Evolutionary conservation across 2,113 vertebrate genomes (phyloP), one percentile per base, ranked within the genome.

Genomic region (Puffinus mauretanicus): DNA sequence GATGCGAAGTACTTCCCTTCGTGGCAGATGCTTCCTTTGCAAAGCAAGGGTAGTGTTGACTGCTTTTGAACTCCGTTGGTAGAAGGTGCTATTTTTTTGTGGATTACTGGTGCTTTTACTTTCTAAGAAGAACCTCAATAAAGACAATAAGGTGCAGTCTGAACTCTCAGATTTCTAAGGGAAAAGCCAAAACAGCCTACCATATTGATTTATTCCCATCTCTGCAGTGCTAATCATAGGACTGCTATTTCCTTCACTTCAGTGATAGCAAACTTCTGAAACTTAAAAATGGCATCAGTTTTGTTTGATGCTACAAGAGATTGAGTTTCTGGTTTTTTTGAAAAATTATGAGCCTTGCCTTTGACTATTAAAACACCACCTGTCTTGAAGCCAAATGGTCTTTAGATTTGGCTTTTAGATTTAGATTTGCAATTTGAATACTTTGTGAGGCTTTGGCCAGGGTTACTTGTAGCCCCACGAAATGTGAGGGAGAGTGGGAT

Each of bases 401-500:
- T n/a, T n/a, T n/a, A n/a, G n/a, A n/a, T n/a, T n/a, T n/a, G n/a
- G n/a, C n/a, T n/a, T n/a, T n/a, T n/a, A 42, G 42, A 36, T 81
- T 71, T 36, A 51, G 44, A 25, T 73, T 71, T 86, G 40, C 16
- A 13, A 3, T 54, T 69, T 40, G 38, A 85, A 69, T 77, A 24
- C 6, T 76, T 49, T 38, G 30, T 82, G 36, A 21, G 24, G 15
- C 29, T 82, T 88, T 76, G 29, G 47, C 8, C n/a, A 47, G 34
- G 25, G 13, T 52, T 76, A 44, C 36, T 69, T 82, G 44, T 20
- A 76, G 10, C 20, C 21, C 61, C 22, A 54, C 0, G 1, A 22
- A 80, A 27, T 2, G 0, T 9, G 32, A 30, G 16, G 32, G 16
- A 46, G 49, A 46, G 10, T 0, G 2, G 18, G 14, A 16, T 22